These are phyloP conservation scores for Crotalus tigris DNA, from an alignment of 2,113 vertebrate genomes.

Conservation along the genomic window DNA sequence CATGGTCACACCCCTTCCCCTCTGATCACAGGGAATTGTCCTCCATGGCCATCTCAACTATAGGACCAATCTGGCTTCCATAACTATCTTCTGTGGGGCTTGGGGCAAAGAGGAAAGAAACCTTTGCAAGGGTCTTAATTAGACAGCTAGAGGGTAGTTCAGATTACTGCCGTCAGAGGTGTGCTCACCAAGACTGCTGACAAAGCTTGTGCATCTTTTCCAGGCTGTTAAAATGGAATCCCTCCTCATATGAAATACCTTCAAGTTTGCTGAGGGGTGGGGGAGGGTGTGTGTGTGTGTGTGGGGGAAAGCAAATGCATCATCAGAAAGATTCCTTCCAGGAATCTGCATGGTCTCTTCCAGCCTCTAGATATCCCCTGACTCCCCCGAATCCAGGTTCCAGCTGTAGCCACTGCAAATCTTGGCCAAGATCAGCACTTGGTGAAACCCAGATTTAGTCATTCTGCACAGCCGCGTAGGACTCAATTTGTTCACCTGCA, in stretches of 20 bases:
- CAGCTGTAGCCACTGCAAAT: neutral
- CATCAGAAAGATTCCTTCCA: neutral
- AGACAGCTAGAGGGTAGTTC: neutral
- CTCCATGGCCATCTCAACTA: neutral
- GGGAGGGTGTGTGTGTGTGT: neutral
- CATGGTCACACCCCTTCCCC: neutral
- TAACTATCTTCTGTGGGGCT: neutral
- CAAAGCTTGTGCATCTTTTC: neutral
- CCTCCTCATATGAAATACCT: neutral
- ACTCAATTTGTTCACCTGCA: neutral
- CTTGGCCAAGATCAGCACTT: neutral
- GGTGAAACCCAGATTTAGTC: neutral
- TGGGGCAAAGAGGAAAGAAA: neutral
- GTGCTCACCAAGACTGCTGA: neutral
- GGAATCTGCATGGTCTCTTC: neutral
- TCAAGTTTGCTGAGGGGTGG: neutral
- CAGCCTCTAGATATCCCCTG: neutral
- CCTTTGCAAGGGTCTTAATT: neutral
- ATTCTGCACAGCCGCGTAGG: neutral
- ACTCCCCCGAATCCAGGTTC: neutral
- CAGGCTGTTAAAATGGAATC: neutral
- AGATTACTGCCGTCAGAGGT: neutral
- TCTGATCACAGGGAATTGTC: neutral
- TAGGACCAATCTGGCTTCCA: neutral
- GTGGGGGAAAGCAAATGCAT: neutral